Base-by-base conservation (phyloP, 2,888 invertebrate genomes). In the Coecobrya sp. region DNA sequence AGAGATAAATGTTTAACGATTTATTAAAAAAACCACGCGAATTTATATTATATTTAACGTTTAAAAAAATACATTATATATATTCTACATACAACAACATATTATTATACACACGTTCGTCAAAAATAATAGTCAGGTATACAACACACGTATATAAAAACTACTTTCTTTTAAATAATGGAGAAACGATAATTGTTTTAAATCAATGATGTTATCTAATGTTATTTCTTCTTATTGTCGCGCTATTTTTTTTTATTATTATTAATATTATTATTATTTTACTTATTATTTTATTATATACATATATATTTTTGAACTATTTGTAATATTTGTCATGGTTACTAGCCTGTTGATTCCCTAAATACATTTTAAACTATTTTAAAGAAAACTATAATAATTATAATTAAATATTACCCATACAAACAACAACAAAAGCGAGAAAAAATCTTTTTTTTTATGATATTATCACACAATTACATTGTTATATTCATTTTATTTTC, bases 171-270 rank as follows among this genome's bases (percentile, higher is more conserved):
- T 68, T 68, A 68, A 30, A 36, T 68, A 30, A 36, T 68, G 68
- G 30, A 68, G 36, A 68, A 68, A 76, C 49, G 76, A 76, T 76
- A 49, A 22, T 49, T 76, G 42, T 76, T 76, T 76, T 76, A n/a
- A 76, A 76, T 25, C 49, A 22, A 49, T 76, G 49, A 76, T 76
- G 76, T 76, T 76, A 76, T 76, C 76, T 76, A 76, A 76, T 76
- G 8, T 76, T 76, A 76, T 76, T 76, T 13, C 25, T 49, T 36
- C 76, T 11, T 65, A 11, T 42, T 70, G 65, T 65, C 65, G n/a
- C 16, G 19, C 16, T 68, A 68, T 45, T 73, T 16, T 73, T 73
- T 4, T 49, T 45, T 42, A 27, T 76, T 70, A 42, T 36, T 70
- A 19, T 7, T 70, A n/a, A 70, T 70, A 36, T 8, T 70, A 11